Conservation (phyloP, 2,888 invertebrate species). For the Phalera bucephala region DNA sequence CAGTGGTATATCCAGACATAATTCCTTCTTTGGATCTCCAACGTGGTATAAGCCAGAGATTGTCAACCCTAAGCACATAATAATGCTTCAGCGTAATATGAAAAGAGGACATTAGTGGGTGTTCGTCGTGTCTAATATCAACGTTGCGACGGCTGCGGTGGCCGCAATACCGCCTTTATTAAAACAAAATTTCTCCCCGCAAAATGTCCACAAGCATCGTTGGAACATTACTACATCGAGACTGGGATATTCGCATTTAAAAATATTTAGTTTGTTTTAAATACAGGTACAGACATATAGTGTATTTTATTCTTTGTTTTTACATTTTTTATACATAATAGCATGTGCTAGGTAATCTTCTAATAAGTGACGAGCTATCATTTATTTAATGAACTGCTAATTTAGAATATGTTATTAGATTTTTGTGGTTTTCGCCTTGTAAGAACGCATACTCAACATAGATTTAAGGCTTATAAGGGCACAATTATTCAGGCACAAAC, state of each 20-base stretch:
- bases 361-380: too few species aligned
- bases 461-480: too few species aligned
- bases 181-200: slow-evolving; percentile 79
- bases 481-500: too few species aligned
- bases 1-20: slow-evolving; percentile 30
- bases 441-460: too few species aligned
- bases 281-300: too few species aligned
- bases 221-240: slow-evolving; percentile 32
- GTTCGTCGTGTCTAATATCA: slow-evolving; percentile 70
- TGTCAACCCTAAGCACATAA: slow-evolving; percentile 74
- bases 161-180: slow-evolving; percentile 73
- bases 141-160: slow-evolving; percentile 69
- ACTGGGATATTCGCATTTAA: slow-evolving; percentile 40
- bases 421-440: too few species aligned
- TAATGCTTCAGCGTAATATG: slow-evolving; percentile 76
- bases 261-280: too few species aligned
- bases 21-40: slow-evolving; percentile 43
- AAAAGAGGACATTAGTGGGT: slow-evolving; percentile 76
- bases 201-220: slow-evolving; percentile 68
- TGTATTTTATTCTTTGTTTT: too few species aligned
- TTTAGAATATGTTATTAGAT: too few species aligned
- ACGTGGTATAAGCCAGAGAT: slow-evolving; percentile 56
- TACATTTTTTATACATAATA: too few species aligned
- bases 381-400: too few species aligned
- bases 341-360: too few species aligned